Base-by-base conservation (phyloP, 2,797 vertebrate species). In the Gymnoscopelus braueri region DNA sequence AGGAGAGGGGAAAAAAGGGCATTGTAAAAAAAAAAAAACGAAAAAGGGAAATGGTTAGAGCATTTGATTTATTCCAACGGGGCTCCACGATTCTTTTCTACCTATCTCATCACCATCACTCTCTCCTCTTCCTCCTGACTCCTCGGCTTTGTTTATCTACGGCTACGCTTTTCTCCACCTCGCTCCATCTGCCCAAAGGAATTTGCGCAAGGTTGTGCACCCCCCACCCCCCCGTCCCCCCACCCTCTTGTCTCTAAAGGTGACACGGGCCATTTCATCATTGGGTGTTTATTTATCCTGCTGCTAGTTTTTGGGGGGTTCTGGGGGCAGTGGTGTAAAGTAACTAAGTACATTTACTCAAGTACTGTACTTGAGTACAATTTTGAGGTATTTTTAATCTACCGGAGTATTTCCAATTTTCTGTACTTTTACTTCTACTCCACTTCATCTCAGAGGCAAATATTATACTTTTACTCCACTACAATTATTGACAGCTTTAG, bases 251-350 rank as follows among this genome's bases (percentile, higher is more conserved):
- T 15, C 78, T 74, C 72, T 66, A 60, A 79, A 75, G 82, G 72
- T 74, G 74, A 81, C 78, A 80, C 5, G 9, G 66, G 71, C 75
- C 77, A 49, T 84, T 87, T 85, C 76, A 78, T 85, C 84, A 83
- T 35, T 69, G 61, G 26, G 8, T 44, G 39, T 44, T 44, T 83
- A 79, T 88, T 90, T 84, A 80, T 87, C 81, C 79, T 69, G 58
- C 63, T 47, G 60, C 70, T 72, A 58, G 64, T 75, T 80, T 61
- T 35, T 63, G 54, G 32, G 19, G 19, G 19, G 19, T 19, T 19
- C 19, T 19, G 19, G 19, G 19, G 19, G 19, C 1, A 19, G 19
- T 19, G 19, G 19, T 1, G 19, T 19, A 19, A 19, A 19, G 19
- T 19, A 19, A 19, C 19, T 19, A 19, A 19, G 19, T 19, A 19